Evolutionary conservation across 2,888 invertebrate genomes (phyloP).

Genomic region (Micropterix aruncella): DNA sequence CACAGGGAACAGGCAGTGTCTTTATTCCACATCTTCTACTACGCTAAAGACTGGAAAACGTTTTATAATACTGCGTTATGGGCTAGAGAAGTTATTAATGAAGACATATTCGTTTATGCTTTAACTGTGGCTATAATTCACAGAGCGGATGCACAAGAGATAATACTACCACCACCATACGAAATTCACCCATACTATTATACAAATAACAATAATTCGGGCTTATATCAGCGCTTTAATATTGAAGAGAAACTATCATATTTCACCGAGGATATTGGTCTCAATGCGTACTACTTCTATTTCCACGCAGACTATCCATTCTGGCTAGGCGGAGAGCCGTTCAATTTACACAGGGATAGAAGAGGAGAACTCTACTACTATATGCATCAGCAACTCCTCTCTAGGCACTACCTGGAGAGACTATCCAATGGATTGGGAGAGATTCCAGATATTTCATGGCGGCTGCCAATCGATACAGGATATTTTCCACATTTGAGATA

Average conservation of each 20-base stretch:
- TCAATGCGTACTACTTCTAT: slow-evolving; percentile 47
- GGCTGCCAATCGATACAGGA: slow-evolving; percentile 29
- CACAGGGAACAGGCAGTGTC: slow-evolving; percentile 48
- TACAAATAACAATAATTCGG: slow-evolving; percentile 51
- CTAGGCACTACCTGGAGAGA: slow-evolving; percentile 42
- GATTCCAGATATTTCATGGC: slow-evolving; percentile 30
- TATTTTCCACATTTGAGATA: slow-evolving; percentile 42
- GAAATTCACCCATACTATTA: slow-evolving; percentile 62
- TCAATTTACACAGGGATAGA: slow-evolving; percentile 18
- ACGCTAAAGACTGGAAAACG: slow-evolving; percentile 55
- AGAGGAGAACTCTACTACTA: slow-evolving; percentile 42
- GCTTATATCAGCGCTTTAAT: slow-evolving; percentile 35
- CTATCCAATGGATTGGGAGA: slow-evolving; percentile 33
- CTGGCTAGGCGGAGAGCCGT: slow-evolving; percentile 39
- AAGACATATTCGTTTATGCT: slow-evolving; percentile 53
- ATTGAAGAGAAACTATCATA: slow-evolving; percentile 44
- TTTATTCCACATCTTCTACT: slow-evolving; percentile 51
- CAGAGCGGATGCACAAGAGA: slow-evolving; percentile 45
- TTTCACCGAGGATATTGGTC: slow-evolving; percentile 50
- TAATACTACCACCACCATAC: slow-evolving; percentile 54
- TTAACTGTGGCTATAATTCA: slow-evolving; percentile 46
- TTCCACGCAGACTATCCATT: slow-evolving; percentile 47
- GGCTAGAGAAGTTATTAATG: slow-evolving; percentile 52
- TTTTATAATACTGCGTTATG: slow-evolving; percentile 56
- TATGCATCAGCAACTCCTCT: slow-evolving; percentile 50